Conservation (phyloP, 2,888 invertebrate genomes). For the Bugula neritina region DNA sequence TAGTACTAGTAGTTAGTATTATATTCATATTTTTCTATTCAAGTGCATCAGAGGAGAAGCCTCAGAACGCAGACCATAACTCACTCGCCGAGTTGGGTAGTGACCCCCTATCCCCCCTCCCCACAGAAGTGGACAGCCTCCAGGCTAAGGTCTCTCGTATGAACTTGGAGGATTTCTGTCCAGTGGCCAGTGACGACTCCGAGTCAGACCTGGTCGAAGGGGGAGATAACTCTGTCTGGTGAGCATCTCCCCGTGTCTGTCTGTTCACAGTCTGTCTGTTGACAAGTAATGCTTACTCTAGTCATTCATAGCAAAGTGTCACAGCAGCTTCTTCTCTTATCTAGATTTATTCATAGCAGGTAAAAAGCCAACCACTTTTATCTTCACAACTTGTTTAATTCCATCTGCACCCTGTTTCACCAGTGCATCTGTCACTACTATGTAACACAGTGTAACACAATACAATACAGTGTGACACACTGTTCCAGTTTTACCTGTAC, state of each 20-base stretch:
- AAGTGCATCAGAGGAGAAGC: neutral
- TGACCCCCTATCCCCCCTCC: neutral
- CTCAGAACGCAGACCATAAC: neutral
- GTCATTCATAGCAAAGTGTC: no score
- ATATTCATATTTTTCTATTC: neutral
- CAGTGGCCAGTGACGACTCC: neutral
- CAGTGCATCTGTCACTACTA: neutral
- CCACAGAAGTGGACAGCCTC: constrained; percentile 12
- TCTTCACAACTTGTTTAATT: neutral
- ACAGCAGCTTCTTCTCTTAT: no score
- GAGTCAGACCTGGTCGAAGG: neutral
- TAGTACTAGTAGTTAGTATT: neutral
- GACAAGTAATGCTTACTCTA: neutral
- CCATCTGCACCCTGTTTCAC: neutral
- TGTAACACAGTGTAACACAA: neutral
- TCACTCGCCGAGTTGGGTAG: neutral
- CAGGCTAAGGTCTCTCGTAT: constrained; percentile 11
- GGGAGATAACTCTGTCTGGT: neutral
- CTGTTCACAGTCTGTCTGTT: no score
- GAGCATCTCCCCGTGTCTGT: no score
- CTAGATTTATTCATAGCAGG: no score
- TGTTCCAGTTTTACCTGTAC: no score
- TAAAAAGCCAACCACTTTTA: no score
- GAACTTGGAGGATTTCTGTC: neutral
- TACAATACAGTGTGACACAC: no score